phyloP scores from a whole-genome alignment of 2,113 vertebrate genomes.

The Calidris pygmaea region DNA sequence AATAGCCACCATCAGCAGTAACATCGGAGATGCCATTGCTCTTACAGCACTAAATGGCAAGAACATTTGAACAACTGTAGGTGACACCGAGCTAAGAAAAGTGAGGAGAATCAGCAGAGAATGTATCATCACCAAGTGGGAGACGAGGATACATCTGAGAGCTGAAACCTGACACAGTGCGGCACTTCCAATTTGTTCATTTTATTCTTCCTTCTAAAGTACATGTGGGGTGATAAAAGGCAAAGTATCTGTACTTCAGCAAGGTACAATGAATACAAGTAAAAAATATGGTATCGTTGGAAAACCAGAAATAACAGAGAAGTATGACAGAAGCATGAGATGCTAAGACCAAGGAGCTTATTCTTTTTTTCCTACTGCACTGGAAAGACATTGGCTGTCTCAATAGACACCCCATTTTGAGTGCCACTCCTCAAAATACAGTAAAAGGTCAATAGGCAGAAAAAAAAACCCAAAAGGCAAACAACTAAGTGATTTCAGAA shows the following conservation, averaged over 20 bases:
- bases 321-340: background rate
- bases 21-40: background rate
- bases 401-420: background rate
- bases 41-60: background rate
- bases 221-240: background rate
- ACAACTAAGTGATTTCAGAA: background rate
- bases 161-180: background rate
- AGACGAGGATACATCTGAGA: background rate
- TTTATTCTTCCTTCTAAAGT: background rate
- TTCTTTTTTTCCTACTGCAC: background rate
- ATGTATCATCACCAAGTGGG: background rate
- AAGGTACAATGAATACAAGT: background rate
- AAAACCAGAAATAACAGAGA: background rate
- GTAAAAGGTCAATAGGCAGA: background rate
- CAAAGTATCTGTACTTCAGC: background rate
- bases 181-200: background rate
- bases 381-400: background rate
- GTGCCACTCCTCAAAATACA: background rate
- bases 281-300: background rate
- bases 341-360: background rate
- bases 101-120: background rate
- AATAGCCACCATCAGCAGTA: constrained; percentile 1
- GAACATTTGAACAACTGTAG: background rate
- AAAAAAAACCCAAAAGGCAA: background rate
- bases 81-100: background rate